phyloP scores from a whole-genome alignment of 1,140 invertebrate genomes.

The Halyomorpha halys region DNA sequence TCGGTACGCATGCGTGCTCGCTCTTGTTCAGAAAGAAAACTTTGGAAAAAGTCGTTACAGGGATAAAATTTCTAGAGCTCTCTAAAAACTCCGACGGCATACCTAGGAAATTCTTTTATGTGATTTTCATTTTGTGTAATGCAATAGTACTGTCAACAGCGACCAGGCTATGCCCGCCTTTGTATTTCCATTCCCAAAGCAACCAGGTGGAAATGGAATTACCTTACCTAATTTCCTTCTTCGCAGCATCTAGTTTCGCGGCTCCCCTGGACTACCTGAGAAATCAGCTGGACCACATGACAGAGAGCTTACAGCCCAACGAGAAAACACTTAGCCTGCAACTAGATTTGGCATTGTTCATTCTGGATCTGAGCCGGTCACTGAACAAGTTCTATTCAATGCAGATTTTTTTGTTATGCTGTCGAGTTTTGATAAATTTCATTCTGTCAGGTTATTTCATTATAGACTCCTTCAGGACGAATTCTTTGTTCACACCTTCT shows the following conservation, averaged over 20 bases:
- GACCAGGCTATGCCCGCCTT: no score
- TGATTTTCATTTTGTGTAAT: no score
- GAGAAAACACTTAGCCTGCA: not conserved
- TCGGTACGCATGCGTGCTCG: no score
- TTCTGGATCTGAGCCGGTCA: not conserved
- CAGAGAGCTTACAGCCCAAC: not conserved
- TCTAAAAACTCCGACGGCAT: no score
- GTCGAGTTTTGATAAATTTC: not conserved
- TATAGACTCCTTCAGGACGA: not conserved
- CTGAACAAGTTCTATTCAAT: not conserved
- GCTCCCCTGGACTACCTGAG: not conserved
- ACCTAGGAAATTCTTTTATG: no score
- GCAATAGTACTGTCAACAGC: no score
- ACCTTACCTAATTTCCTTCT: not conserved
- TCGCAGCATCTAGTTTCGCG: not conserved
- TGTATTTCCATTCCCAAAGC: no score
- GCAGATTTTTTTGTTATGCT: constrained; percentile 1
- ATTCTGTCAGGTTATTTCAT: not conserved
- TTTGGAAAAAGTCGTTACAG: no score
- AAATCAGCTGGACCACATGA: not conserved
- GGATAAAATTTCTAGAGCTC: no score
- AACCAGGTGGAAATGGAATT: not conserved
- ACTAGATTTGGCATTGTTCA: not conserved
- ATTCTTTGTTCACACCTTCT: not conserved
- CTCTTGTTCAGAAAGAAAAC: no score